Base-by-base conservation (phyloP, 2,888 invertebrate species). In the Clanis bilineata region DNA sequence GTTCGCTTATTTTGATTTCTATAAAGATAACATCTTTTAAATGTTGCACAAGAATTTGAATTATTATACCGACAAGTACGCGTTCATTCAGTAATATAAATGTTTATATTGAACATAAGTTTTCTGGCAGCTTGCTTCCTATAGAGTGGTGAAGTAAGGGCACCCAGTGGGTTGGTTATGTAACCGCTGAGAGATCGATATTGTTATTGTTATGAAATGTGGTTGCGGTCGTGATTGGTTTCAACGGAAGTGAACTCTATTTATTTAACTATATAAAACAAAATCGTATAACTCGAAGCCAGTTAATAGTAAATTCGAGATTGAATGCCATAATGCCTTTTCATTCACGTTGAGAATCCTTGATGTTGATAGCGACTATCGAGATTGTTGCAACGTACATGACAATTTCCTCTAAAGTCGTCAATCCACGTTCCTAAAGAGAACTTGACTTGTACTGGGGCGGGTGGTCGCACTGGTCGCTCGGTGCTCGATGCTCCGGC, bases 391-490 rank as follows among this genome's bases (percentile, higher is more conserved):
- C 32, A 58, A 58, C 21, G 44, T 22, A 39, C 47, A 51, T 39
- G 39, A 58, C 39, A 58, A 58, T 58, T 51, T 36, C 25, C 58
- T 51, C 39, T 58, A 51, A 22, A 65, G 64, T 58, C 57, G 64
- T 60, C 63, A 64, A 61, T 65, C 64, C 64, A 62, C 65, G 64
- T 63, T 62, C 64, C 58, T 66, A 62, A 64, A 62, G 63, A 68
- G 70, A 75, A 73, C 69, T 69, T 77, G 77, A 73, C 77, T 72
- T 78, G 76, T 75, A 71, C 70, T 72, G 73, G 71, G 67, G 67
- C 76, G 77, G 79, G 75, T 79, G 80, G 72, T 71, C 77, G 70
- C n/a, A n/a, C n/a, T n/a, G n/a, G n/a, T n/a, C n/a, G n/a, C n/a
- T n/a, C n/a, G n/a, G n/a, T 70, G 75, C 74, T 72, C 81, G 79